Evolutionary conservation across 2,888 invertebrate species (phyloP), one percentile per base, ranked within the genome.

Genomic region (Graphium colonna): DNA sequence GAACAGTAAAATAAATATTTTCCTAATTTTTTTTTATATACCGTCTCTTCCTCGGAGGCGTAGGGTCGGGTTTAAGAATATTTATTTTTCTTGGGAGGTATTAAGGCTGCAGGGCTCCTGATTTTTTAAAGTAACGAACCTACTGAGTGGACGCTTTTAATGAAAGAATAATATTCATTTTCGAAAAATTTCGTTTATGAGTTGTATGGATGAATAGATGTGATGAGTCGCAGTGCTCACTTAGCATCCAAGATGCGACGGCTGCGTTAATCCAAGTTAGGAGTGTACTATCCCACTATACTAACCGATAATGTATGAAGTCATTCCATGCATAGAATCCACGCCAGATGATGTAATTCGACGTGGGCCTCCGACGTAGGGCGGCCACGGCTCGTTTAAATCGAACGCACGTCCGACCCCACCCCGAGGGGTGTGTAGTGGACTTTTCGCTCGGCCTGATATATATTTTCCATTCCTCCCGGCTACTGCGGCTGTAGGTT

Each of bases 1-100:
- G 79, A 84, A 84, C 81, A 82, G 86, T 83, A 77, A 84, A 82
- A 85, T 83, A 88, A 88, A 88, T 89, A 88, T 89, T 89, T 89
- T 81, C 80, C 79, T 82, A 84, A 86, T 83, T 86, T 86, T 87
- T 75, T 80, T 33, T 33, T 5, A 33, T 36, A 84, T 80, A 81
- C 82, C 82, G 83, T 84, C 84, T 79, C 79, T 76, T 76, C 75
- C 69, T 76, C 69, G 72, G 67, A 69, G 72, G 69, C 71, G 69
- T 68, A 73, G 79, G 80, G 81, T 82, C 80, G 84, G 82, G 84
- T 82, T 87, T 86, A 84, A 85, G 84, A 75, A 85, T 87, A 87
- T 87, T 88, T 88, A 87, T 86, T 87, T 84, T 77, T 63, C 71
- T 70, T 67, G 65, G 65, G 73, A 75, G 73, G 75, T 79, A 77